phyloP scores from a whole-genome alignment of 2,797 vertebrate genomes.

The Falco naumanni region DNA sequence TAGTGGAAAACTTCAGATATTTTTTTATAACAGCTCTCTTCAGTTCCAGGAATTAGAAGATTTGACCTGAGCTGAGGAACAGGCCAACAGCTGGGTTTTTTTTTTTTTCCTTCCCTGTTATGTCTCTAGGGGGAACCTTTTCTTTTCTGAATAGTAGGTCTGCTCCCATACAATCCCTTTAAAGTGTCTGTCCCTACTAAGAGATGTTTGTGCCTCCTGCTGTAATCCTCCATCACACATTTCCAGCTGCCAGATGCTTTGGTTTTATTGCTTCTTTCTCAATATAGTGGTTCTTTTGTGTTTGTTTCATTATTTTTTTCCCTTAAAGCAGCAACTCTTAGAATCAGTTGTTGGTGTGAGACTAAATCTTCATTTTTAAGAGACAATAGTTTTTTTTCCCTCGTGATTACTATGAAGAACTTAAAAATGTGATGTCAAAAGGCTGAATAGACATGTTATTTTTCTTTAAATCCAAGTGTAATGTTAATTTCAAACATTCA shows the following conservation, averaged over 20 bases:
- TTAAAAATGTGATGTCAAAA: neutral
- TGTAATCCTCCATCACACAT: neutral
- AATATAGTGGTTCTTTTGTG: neutral
- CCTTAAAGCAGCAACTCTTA: neutral
- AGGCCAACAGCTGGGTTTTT: neutral
- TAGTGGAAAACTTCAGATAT: neutral
- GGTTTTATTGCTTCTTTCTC: conserved; percentile 10
- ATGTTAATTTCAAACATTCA: neutral
- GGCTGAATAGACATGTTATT: neutral
- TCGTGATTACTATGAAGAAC: neutral
- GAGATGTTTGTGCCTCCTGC: neutral
- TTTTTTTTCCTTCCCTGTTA: neutral
- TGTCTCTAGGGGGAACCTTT: conserved; percentile 27
- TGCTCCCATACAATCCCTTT: neutral
- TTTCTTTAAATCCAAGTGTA: conserved; percentile 9
- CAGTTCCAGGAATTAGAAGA: neutral
- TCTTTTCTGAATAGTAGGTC: neutral
- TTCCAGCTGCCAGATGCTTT: neutral
- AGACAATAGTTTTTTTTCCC: neutral
- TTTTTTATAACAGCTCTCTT: neutral
- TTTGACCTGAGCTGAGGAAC: neutral
- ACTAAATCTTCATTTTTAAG: neutral
- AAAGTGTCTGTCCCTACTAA: neutral
- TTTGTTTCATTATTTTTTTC: neutral
- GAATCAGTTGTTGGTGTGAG: neutral